These are phyloP conservation scores for Metacarcinus magister DNA, from an alignment of 2,888 invertebrate genomes.

Conservation along the genomic window DNA sequence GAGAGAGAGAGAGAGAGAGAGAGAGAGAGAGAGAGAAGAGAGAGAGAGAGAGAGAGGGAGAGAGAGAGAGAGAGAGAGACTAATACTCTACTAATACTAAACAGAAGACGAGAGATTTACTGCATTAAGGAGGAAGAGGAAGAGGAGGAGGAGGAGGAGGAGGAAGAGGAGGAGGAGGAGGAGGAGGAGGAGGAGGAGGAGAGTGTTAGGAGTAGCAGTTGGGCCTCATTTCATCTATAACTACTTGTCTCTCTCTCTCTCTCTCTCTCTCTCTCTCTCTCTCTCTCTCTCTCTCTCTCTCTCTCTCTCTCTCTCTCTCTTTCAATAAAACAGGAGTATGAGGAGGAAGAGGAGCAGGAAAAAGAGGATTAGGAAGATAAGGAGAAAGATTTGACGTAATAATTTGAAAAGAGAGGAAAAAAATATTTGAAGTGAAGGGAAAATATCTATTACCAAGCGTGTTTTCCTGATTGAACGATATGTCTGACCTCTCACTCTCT, in stretches of 20 bases:
- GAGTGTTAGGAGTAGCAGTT: neutral
- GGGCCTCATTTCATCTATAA: no score
- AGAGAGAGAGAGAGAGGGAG: neutral
- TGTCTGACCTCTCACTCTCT: neutral
- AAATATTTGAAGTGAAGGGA: neutral
- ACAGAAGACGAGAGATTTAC: no score
- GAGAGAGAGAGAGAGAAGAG: neutral
- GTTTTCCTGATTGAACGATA: constrained; percentile 29
- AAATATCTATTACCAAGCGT: neutral
- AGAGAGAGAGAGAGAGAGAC: neutral
- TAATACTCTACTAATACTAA: no score
- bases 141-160: neutral
- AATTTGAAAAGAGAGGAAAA: neutral
- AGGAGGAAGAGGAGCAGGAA: no score
- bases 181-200: neutral
- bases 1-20: neutral
- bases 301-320: no score
- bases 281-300: no score
- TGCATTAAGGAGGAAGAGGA: no score
- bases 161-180: neutral
- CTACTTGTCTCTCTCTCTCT: no score
- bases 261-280: no score
- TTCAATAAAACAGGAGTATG: no score
- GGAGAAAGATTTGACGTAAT: neutral
- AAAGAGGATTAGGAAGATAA: neutral